Percentiles rank a stretch among this genome's conserved stretches.
These are phyloP conservation scores for Papilio polyxenes DNA, from an alignment of 1,140 invertebrate species.

Conservation along the genomic window DNA sequence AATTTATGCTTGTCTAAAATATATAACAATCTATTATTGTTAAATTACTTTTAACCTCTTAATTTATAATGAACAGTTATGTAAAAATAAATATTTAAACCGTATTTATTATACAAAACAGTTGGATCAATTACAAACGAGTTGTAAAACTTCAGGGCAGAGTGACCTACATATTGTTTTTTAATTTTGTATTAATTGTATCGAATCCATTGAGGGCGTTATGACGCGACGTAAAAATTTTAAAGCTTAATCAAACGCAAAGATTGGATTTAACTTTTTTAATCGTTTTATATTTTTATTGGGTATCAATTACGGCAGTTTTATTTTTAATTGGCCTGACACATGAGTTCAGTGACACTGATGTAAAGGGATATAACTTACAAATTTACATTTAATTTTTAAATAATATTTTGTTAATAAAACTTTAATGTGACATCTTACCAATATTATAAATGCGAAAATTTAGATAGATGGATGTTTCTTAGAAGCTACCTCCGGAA, in stretches of 20 bases:
- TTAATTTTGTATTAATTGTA: not conserved
- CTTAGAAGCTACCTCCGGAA: too few relatives aligned
- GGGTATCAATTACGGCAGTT: slow-evolving; percentile 22
- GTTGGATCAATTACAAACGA: slow-evolving; percentile 34
- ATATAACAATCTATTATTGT: not conserved
- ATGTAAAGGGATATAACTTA: not conserved
- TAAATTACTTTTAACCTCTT: not conserved
- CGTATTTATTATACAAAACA: not conserved
- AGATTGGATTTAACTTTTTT: slow-evolving; percentile 6
- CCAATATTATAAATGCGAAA: too few relatives aligned
- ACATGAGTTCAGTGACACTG: slow-evolving; percentile 20
- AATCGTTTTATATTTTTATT: slow-evolving; percentile 31
- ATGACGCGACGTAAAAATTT: slow-evolving; percentile 26
- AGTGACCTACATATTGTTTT: not conserved
- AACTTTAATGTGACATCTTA: not conserved
- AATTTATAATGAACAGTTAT: not conserved
- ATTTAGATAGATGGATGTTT: too few relatives aligned
- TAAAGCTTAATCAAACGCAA: slow-evolving; percentile 34
- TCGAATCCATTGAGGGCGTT: slow-evolving; percentile 16
- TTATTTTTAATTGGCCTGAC: slow-evolving; percentile 31
- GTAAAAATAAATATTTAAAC: not conserved
- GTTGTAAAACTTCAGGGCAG: not conserved
- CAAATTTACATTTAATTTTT: not conserved
- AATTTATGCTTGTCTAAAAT: too few relatives aligned
- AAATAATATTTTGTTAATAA: not conserved